Evolutionary conservation across 2,888 invertebrate genomes (phyloP).

Genomic region (Pachycephus smyrnensis): DNA sequence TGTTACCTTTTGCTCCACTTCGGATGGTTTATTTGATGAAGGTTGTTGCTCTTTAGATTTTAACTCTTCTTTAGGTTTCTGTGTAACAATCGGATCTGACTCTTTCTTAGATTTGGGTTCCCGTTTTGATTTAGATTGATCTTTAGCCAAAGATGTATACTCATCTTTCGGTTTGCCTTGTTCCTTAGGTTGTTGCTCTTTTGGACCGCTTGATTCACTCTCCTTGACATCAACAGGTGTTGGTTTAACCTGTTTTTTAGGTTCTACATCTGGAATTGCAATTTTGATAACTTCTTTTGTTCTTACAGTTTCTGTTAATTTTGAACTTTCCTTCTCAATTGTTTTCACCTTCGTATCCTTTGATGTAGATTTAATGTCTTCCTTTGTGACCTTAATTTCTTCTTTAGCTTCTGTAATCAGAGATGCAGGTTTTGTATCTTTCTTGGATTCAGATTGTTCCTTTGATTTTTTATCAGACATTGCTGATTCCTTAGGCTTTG

Average conservation of each 20-base stretch:
- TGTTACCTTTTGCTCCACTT: slow-evolving; percentile 2
- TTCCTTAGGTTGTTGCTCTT: background rate
- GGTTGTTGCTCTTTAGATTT: slow-evolving; percentile 23
- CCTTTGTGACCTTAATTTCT: slow-evolving; percentile 53
- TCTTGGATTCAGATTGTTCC: slow-evolving; percentile 23
- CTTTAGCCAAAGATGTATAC: slow-evolving; percentile 19
- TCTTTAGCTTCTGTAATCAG: slow-evolving; percentile 52
- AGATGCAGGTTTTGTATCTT: slow-evolving; percentile 33
- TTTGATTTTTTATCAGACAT: slow-evolving; percentile 11
- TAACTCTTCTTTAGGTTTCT: slow-evolving; percentile 14
- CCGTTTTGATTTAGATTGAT: slow-evolving; percentile 32
- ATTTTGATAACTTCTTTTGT: slow-evolving; percentile 9
- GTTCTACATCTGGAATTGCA: slow-evolving; percentile 3
- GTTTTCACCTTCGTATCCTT: slow-evolving; percentile 27
- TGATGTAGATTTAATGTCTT: slow-evolving; percentile 62
- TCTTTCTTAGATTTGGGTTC: slow-evolving; percentile 22
- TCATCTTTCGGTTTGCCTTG: slow-evolving; percentile 2
- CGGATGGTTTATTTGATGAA: slow-evolving; percentile 3
- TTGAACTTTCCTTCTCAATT: slow-evolving; percentile 18
- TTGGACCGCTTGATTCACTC: too few species aligned
- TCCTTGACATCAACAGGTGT: background rate
- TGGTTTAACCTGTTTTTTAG: slow-evolving; percentile 7
- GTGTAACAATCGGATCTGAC: background rate
- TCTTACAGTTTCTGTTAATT: slow-evolving; percentile 23
- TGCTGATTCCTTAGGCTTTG: background rate